Evolutionary conservation across 2,888 invertebrate genomes (phyloP).

Genomic region (Campoplex capitator): DNA sequence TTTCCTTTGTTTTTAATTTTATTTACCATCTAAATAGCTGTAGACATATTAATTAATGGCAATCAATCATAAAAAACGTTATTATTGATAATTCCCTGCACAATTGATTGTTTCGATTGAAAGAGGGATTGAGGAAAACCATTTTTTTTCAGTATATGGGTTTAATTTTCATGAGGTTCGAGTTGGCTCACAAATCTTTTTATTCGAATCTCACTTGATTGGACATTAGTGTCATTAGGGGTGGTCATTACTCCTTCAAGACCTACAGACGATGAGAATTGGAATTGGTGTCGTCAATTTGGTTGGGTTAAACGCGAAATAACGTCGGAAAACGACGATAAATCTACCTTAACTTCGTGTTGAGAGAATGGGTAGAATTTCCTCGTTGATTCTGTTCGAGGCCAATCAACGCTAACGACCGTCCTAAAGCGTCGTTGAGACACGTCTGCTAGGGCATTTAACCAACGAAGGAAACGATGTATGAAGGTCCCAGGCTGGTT

Average conservation of each 20-base stretch:
- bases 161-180: neutral
- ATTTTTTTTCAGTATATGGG: neutral
- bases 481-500: conserved; percentile 7
- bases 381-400: conserved; percentile 48
- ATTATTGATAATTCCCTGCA: no score
- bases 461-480: conserved; percentile 69
- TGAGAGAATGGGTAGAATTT: conserved; percentile 57
- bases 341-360: conserved; percentile 78
- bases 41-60: neutral
- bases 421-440: conserved; percentile 76
- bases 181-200: neutral
- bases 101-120: no score
- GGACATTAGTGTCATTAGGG: conserved; percentile 17
- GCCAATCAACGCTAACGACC: conserved; percentile 78
- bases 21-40: neutral
- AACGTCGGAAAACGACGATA: conserved; percentile 76
- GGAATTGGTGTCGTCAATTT: conserved; percentile 73
- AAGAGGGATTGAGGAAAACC: neutral
- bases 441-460: conserved; percentile 75
- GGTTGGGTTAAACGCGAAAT: conserved; percentile 78
- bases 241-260: conserved; percentile 30
- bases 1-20: neutral
- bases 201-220: conserved; percentile 10
- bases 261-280: conserved; percentile 29
- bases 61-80: neutral